Base-by-base conservation (phyloP, 2,888 invertebrate genomes). In the Melanotus villosus region DNA sequence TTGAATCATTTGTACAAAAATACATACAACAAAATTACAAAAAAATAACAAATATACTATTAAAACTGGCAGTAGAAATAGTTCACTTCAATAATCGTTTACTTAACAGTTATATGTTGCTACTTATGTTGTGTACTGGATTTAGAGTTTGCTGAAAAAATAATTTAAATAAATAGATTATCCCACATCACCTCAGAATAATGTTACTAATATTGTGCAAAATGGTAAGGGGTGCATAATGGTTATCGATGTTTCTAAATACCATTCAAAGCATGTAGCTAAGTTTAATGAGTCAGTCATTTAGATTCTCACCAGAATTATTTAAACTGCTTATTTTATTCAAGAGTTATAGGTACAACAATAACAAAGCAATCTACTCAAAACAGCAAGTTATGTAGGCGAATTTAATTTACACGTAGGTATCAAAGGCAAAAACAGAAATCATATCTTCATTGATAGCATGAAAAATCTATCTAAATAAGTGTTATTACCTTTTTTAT, bases 31-130 rank as follows among this genome's bases (percentile, higher is more conserved):
- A 45, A 69, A 63, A 72, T 73, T 65, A 73, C 62, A 64, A 71
- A 71, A 63, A 68, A 73, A n/a, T 14, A 36, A 56, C 38, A 68
- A 70, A 70, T 75, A n/a, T n/a, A n/a, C n/a, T n/a, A 74, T 74
- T 72, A 76, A 73, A 75, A 74, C 70, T 76, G 77, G 77, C 77
- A 77, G 77, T 77, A 73, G 71, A 73, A 70, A 68, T 45, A 36
- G 18, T 63, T 58, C 57, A 50, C 30, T 38, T 56, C 59, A 73
- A 57, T 66, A 68, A 70, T 50, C 41, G 7, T 59, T 64, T 62
- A 62, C 34, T 56, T 60, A 56, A 68, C 23, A 32, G 56, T 63
- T 58, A 43, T 47, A 36, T 57, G 66, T 66, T 71, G 74, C 73
- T 77, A 76, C 74, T 77, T 77, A 63, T 74, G 77, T 58, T 72